Base-by-base conservation (phyloP, 2,888 invertebrate species). In the Diloba caeruleocephala region DNA sequence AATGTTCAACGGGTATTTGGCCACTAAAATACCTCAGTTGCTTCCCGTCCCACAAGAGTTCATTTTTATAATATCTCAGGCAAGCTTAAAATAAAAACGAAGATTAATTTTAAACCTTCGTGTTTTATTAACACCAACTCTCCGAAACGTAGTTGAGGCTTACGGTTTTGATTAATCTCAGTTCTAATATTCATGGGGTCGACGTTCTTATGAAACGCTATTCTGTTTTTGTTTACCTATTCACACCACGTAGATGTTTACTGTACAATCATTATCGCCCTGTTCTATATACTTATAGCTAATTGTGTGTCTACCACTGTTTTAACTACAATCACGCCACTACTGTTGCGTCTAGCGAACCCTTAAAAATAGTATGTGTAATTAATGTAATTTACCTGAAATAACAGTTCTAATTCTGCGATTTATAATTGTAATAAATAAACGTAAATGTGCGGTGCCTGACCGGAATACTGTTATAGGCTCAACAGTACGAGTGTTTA, bases 391-490 rank as follows among this genome's bases (percentile, higher is more conserved):
- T 51, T 44, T 19, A 21, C 36, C 34, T 32, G 14, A 54, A 49
- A 39, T 21, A 14, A 37, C 31, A 21, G 26, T 38, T 49, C 38
- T 50, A 42, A 59, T 43, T 65, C 43, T 12, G 25, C 25, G 31
- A 10, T 48, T 41, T 46, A 61, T 54, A 48, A 42, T 55, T 50
- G 36, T 37, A 42, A 64, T 36, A 48, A 62, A 48, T 23, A 36
- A 44, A 65, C 28, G 36, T 65, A 44, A 26, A 53, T 33, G 53
- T 59, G 53, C 37, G 41, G 52, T 64, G 43, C 34, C 36, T 65
- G 60, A 53, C 41, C 33, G 60, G 44, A 44, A 48, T 59, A 58
- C 32, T 52, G 39, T 62, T 57, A 43, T 52, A 62, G 59, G 51
- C 17, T 39, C 42, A 36, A 14, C 32, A 65, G 39, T 48, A 34